Conservation (phyloP, 1,140 invertebrate genomes). For the Atta cephalotes region DNA sequence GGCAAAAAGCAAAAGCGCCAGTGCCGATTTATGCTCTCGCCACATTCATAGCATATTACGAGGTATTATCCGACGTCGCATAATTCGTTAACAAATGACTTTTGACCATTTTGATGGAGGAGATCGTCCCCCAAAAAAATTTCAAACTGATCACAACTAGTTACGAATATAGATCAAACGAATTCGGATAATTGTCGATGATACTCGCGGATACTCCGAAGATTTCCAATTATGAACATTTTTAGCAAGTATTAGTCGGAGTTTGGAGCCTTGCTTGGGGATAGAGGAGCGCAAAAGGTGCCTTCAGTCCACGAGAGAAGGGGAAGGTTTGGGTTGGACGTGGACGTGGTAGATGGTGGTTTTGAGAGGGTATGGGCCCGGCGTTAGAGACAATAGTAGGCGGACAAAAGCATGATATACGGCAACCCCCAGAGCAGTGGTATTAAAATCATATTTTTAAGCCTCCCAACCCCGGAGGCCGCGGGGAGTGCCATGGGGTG, state of each 20-base stretch:
- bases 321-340: slow-evolving; percentile 42
- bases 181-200: slow-evolving; percentile 6
- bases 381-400: slow-evolving; percentile 83
- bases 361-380: slow-evolving; percentile 74
- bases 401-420: slow-evolving; percentile 85
- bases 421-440: slow-evolving; percentile 79
- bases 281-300: slow-evolving; percentile 3
- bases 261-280: not conserved
- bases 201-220: not conserved
- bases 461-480: slow-evolving; percentile 66
- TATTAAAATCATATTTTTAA: slow-evolving; percentile 86
- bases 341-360: slow-evolving; percentile 56
- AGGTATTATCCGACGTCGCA: slow-evolving; percentile 44
- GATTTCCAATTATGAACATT: slow-evolving; percentile 75
- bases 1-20: slow-evolving; percentile 39
- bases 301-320: slow-evolving; percentile 16
- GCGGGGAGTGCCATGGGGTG: slow-evolving; percentile 1
- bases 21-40: slow-evolving; percentile 13
- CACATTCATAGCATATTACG: slow-evolving; percentile 31
- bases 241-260: slow-evolving; percentile 52
- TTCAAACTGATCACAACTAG: not conserved
- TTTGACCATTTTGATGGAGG: not conserved
- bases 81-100: slow-evolving; percentile 52
- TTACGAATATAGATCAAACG: not conserved
- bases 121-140: not conserved